Conservation (phyloP, 2,797 vertebrate genomes). For the Acanthurus lineatus region DNA sequence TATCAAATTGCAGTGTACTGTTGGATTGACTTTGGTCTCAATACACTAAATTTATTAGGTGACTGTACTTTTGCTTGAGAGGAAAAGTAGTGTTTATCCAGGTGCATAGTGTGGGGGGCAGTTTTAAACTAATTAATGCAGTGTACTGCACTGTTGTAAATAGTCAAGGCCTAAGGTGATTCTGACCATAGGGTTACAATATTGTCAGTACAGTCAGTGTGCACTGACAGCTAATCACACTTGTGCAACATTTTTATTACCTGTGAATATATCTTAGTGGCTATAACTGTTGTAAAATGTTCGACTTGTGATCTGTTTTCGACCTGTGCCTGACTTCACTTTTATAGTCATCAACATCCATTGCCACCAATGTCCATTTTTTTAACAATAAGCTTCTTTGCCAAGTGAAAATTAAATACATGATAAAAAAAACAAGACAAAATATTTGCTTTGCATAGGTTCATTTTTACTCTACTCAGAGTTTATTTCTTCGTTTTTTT, state of each 20-base stretch:
- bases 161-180: neutral
- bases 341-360: neutral
- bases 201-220: too few species aligned
- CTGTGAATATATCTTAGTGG: neutral
- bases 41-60: too few species aligned
- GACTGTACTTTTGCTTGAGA: too few species aligned
- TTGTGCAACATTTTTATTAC: neutral
- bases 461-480: slow-evolving; percentile 59
- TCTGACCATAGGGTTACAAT: too few species aligned
- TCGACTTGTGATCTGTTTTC: neutral
- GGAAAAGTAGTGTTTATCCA: too few species aligned
- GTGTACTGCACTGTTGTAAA: neutral
- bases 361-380: accelerated
- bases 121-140: neutral
- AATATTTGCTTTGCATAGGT: slow-evolving; percentile 73
- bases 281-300: slow-evolving; percentile 15
- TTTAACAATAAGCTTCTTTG: neutral
- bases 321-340: neutral
- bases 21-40: too few species aligned
- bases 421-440: slow-evolving; percentile 22
- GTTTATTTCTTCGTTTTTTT: slow-evolving; percentile 60
- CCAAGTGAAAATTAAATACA: neutral
- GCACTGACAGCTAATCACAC: neutral
- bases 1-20: too few species aligned
- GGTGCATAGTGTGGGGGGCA: too few species aligned